These are phyloP conservation scores for Campaea margaritaria DNA, from an alignment of 2,888 invertebrate species.

Conservation along the genomic window DNA sequence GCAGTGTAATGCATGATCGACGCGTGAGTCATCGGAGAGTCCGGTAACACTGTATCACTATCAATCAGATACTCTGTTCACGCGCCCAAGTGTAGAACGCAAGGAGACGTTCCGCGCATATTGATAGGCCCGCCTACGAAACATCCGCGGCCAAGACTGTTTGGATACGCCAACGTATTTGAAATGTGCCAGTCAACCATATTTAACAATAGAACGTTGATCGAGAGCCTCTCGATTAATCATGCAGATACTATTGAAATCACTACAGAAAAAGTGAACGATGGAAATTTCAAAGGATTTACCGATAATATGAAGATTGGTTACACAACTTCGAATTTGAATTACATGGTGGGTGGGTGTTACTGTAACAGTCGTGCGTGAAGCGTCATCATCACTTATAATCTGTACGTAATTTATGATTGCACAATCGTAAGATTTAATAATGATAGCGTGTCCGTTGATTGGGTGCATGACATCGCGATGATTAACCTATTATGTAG, in stretches of 20 bases:
- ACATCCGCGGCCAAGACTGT: constrained; percentile 60
- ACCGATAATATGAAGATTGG: constrained; percentile 15
- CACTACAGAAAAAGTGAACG: constrained; percentile 11
- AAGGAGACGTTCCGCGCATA: constrained; percentile 64
- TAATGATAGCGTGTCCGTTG: constrained; percentile 61
- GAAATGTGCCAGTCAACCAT: constrained; percentile 56
- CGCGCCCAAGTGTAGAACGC: constrained; percentile 67
- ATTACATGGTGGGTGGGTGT: constrained; percentile 14
- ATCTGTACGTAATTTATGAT: constrained; percentile 47
- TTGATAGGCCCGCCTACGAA: constrained; percentile 71
- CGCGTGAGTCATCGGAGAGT: constrained; percentile 76
- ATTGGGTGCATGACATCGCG: constrained; percentile 65
- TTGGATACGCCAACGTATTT: constrained; percentile 60
- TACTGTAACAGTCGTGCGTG: constrained; percentile 38
- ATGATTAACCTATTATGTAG: constrained; percentile 66
- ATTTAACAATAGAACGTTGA: constrained; percentile 47
- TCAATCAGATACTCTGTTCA: constrained; percentile 71
- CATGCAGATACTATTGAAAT: constrained; percentile 29
- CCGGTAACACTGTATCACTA: constrained; percentile 64
- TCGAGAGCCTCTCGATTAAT: constrained; percentile 41
- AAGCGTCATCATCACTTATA: constrained; percentile 51
- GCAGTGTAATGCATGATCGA: constrained; percentile 68
- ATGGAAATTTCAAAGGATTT: constrained; percentile 17
- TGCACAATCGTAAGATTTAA: constrained; percentile 60
- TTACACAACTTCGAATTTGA: constrained; percentile 24